Percentiles rank a stretch among this genome's conserved stretches.
These are phyloP conservation scores for Maconellicoccus hirsutus DNA, from an alignment of 1,140 invertebrate species.

Conservation along the genomic window DNA sequence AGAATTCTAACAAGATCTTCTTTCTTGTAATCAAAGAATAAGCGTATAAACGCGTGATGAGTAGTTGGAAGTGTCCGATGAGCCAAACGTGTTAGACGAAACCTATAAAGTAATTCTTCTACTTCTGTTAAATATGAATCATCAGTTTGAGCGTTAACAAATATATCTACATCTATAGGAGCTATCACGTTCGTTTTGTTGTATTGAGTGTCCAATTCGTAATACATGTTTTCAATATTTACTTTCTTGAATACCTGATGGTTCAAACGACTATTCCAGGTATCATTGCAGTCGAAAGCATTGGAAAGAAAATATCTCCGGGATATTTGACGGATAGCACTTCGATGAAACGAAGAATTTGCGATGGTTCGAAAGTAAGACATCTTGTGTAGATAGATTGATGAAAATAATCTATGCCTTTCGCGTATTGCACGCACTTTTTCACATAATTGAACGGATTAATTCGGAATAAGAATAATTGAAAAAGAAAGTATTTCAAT, in stretches of 20 bases:
- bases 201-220: slow-evolving; percentile 38
- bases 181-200: slow-evolving; percentile 39
- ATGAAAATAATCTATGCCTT: too few species aligned
- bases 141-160: slow-evolving; percentile 47
- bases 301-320: slow-evolving; percentile 46
- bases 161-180: slow-evolving; percentile 62
- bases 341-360: neutral
- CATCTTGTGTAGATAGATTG: neutral
- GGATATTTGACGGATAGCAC: neutral
- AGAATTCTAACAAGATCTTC: slow-evolving; percentile 58
- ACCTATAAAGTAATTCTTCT: slow-evolving; percentile 51
- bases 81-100: slow-evolving; percentile 55
- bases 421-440: too few species aligned
- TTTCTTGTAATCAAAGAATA: slow-evolving; percentile 46
- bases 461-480: too few species aligned
- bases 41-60: slow-evolving; percentile 61
- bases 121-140: slow-evolving; percentile 47
- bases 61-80: slow-evolving; percentile 61
- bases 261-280: slow-evolving; percentile 50
- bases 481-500: too few species aligned
- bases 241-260: slow-evolving; percentile 49
- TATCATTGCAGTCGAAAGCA: slow-evolving; percentile 50
- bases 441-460: too few species aligned
- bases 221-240: slow-evolving; percentile 47
- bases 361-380: neutral